Base-by-base conservation (phyloP, 23 tunicate genomes). In the Aplidium turbinatum region DNA sequence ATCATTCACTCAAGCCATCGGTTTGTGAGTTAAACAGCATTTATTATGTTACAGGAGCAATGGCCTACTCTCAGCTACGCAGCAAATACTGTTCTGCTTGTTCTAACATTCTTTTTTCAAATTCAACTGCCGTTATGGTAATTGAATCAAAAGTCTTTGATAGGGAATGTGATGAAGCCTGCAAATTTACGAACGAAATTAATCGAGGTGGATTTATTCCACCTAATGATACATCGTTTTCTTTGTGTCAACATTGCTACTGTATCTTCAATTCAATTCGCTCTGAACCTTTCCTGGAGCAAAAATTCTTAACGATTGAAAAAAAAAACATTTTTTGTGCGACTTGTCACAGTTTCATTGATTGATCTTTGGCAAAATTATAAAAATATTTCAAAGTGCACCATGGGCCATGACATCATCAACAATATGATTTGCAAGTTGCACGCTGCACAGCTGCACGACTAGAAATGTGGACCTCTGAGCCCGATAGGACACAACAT, bases 21-120 rank as follows among this genome's bases (percentile, higher is more conserved):
- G 5, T 38, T 35, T 65, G 50, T 26, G 72, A 65, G 38, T 36
- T 38, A 26, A 36, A 38, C 31, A 65, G 72, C 27, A 65, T 65
- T 65, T 35, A 65, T 65, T 65, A 65, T 38, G 72, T 65, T 13
- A 65, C 72, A 9, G 72, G 72, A 7, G 72, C 50, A 65, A 65
- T 38, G 72, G 50, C 24, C 28, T 50, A 36, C 38, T 65, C 50
- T 65, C 72, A 65, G 50, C 72, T 65, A 36, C 72, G 50, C 24
- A 26, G 3, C 50, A 65, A 65, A 23, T 21, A 48, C 19, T 65
- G 72, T 65, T 35, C 48, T 11, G 36, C 72, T 38, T 65, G 72
- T 38, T 65, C 50, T 9, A 50, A 65, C 27, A 38, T 38, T 65
- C 72, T 65, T 21, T 21, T 65, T 27, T 65, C 22, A 36, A 38